These are phyloP conservation scores for Eira barbara DNA, from an alignment of 2,113 vertebrate species.

Conservation along the genomic window DNA sequence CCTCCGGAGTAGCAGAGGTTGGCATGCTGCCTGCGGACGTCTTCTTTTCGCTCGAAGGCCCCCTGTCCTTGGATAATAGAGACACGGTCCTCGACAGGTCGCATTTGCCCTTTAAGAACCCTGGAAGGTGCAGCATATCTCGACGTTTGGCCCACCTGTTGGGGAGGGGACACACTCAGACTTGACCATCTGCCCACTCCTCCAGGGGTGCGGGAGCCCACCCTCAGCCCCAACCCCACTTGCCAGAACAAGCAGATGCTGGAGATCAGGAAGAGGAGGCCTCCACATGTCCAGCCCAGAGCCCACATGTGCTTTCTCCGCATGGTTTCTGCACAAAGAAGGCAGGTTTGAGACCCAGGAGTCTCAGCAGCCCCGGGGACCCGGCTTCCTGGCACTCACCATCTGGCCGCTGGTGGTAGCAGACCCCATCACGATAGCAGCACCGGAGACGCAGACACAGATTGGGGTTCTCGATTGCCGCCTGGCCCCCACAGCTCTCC, in stretches of 20 bases:
- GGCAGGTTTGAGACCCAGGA: not conserved
- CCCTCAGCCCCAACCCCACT: not conserved
- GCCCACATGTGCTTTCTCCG: conserved; percentile 65
- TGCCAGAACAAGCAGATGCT: conserved; percentile 61
- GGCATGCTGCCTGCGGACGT: rapidly evolving
- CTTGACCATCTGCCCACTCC: rapidly evolving
- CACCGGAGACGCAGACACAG: conserved; percentile 70
- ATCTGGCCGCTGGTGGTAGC: conserved; percentile 63
- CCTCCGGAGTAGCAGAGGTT: rapidly evolving
- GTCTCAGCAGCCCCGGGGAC: rapidly evolving
- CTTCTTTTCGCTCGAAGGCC: not conserved
- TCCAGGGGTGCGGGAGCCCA: rapidly evolving
- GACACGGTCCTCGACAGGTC: not conserved
- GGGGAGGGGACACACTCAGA: not conserved
- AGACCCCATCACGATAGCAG: conserved; percentile 66
- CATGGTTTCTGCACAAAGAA: conserved; percentile 45
- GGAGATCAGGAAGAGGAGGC: conserved; percentile 54
- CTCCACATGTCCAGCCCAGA: conserved; percentile 51
- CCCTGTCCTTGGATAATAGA: conserved; percentile 36
- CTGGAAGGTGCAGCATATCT: conserved; percentile 1
- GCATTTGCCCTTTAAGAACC: not conserved
- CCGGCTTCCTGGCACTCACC: not conserved
- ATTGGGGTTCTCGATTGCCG: conserved; percentile 61
- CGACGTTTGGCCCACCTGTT: conserved; percentile 63
- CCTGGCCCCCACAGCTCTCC: conserved; percentile 71